A percentile compares a stretch with the other conserved stretches of the same genome.
phyloP scores from a whole-genome alignment of 92 coral and sea anemone species.

The Metridium senile region DNA sequence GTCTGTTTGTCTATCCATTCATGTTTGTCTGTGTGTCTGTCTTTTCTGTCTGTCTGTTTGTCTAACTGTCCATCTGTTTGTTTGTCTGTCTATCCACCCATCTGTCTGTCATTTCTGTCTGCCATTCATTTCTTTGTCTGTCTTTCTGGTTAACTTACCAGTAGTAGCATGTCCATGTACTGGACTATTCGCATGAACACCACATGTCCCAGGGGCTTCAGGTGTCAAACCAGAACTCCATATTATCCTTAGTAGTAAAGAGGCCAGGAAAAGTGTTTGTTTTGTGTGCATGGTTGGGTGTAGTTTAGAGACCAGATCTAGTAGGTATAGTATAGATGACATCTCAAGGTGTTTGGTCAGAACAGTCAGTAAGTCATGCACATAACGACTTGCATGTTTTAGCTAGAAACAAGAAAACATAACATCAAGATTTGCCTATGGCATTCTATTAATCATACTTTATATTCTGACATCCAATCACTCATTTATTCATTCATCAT shows the following conservation, averaged over 20 bases:
- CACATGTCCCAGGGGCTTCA: constrained; percentile 48
- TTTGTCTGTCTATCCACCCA: too few species aligned
- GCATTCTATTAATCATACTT: too few species aligned
- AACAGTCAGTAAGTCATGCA: constrained; percentile 91
- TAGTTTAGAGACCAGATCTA: constrained; percentile 85
- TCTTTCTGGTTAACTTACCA: constrained; percentile 56
- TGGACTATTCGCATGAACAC: constrained; percentile 74
- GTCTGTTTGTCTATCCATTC: too few species aligned
- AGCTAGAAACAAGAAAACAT: constrained; percentile 52
- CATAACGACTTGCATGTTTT: constrained; percentile 98
- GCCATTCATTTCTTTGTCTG: too few species aligned
- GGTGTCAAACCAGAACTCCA: constrained; percentile 91
- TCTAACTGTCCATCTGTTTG: too few species aligned
- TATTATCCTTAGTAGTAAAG: constrained; percentile 81
- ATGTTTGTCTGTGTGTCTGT: too few species aligned
- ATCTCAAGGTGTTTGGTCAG: constrained; percentile 94
- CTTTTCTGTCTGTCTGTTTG: too few species aligned
- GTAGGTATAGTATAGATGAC: constrained; percentile 81
- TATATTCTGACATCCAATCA: too few species aligned
- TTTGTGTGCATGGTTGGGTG: constrained; percentile 87
- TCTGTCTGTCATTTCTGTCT: too few species aligned
- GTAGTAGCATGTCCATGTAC: constrained; percentile 65
- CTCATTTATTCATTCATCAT: too few species aligned
- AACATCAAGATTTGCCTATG: too few species aligned
- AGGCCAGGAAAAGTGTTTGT: constrained; percentile 93